Conservation (phyloP, 2,888 invertebrate genomes). For the Teleogryllus oceanicus region DNA sequence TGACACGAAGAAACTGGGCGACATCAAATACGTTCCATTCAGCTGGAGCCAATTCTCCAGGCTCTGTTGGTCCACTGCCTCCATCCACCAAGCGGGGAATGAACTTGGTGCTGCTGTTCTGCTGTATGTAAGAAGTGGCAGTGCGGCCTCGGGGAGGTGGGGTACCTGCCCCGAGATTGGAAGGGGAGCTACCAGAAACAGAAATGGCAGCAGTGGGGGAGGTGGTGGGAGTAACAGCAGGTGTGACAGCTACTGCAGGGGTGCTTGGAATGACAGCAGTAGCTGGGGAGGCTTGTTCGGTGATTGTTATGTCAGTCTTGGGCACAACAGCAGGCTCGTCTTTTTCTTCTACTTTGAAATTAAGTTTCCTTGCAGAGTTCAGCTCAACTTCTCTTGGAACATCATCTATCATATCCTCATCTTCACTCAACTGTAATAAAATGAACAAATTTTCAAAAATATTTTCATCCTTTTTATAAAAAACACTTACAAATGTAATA, state of each 20-base stretch:
- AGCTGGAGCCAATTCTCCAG: slow-evolving; percentile 57
- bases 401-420: not conserved
- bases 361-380: not conserved
- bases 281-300: not conserved
- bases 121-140: slow-evolving; percentile 60
- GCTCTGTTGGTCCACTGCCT: slow-evolving; percentile 52
- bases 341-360: not conserved
- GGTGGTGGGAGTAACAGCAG: not conserved
- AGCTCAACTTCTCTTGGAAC: not conserved
- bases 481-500: too few relatives aligned
- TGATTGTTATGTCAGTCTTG: too few relatives aligned
- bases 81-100: slow-evolving; percentile 64
- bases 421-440: not conserved
- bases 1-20: slow-evolving; percentile 82
- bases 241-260: not conserved
- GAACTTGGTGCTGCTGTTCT: slow-evolving; percentile 52
- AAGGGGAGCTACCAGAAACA: not conserved
- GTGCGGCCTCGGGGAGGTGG: slow-evolving; percentile 56
- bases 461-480: too few relatives aligned
- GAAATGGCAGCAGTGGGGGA: not conserved
- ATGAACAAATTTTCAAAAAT: too few relatives aligned
- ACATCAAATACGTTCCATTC: slow-evolving; percentile 85
- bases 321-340: not conserved
- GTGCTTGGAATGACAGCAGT: not conserved
- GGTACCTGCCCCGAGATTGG: slow-evolving; percentile 43